These are phyloP conservation scores for Pseudochirops corinnae DNA, from an alignment of 2,797 vertebrate genomes.

Conservation along the genomic window DNA sequence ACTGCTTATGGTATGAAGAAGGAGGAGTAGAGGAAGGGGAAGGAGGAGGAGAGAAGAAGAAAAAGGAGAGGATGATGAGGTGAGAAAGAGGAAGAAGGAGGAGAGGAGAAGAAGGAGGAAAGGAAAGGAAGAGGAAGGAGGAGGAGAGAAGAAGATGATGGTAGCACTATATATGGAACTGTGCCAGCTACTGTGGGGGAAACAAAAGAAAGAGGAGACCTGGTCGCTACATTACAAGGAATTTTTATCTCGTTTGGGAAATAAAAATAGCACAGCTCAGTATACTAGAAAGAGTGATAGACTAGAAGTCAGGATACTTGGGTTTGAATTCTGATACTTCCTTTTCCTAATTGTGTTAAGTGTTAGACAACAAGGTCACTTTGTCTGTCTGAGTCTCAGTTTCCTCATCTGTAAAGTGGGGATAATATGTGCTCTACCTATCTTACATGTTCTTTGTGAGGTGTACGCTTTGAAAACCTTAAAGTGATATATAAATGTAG, in stretches of 20 bases:
- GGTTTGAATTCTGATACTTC: background rate
- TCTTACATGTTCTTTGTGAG: background rate
- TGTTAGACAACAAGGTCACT: background rate
- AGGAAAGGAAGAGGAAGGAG: no score
- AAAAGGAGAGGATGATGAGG: no score
- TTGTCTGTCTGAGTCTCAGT: background rate
- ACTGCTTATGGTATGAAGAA: background rate
- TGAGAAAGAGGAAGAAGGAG: no score
- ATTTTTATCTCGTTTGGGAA: background rate
- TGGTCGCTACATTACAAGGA: background rate
- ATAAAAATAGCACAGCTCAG: background rate
- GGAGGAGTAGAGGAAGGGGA: background rate
- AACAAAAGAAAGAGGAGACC: background rate
- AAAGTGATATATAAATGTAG: background rate
- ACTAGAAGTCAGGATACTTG: background rate
- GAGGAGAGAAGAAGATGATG: no score
- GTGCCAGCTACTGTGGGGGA: background rate
- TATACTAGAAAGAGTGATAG: background rate
- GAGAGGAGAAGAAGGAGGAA: no score
- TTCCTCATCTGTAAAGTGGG: slow-evolving; percentile 2
- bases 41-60: no score
- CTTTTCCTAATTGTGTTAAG: background rate
- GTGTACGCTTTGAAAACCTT: background rate
- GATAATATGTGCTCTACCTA: background rate
- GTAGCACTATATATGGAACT: background rate